Base-by-base conservation (phyloP, 2,888 invertebrate species). In the Campoplex capitator region DNA sequence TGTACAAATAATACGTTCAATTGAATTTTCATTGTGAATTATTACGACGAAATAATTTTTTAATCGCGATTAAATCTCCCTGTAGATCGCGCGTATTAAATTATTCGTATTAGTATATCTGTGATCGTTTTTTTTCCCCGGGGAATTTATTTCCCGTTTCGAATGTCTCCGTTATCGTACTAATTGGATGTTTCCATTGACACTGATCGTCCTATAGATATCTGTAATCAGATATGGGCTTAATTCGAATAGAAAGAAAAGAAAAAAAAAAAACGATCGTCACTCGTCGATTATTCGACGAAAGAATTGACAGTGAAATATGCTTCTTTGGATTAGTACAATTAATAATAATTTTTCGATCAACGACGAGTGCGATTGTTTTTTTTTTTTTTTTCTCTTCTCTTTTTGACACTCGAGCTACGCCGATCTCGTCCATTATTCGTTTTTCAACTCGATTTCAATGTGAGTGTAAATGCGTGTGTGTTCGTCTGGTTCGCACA, bases 151-250 rank as follows among this genome's bases (percentile, higher is more conserved):
- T 62, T n/a, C 73, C 28, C 68, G 1, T 28, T 68, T 54, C 74
- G 51, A 81, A 62, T 78, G 28, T 84, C 76, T 81, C 74, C 84
- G 86, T 78, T 75, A 76, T 75, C 73, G 70, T 76, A 74, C 67
- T 51, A 58, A 81, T 38, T 82, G 81, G 54, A 87, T 87, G 84
- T 84, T 75, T 75, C 76, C 82, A 71, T 84, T 68, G 70, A 78
- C 74, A 62, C 58, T 62, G 38, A 81, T 77, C 48, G 67, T 81
- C 67, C 48, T 70, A 67, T 70, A 67, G 81, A 32, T 73, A 83
- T 23, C 51, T 32, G 23, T 82, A 75, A 58, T 67, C 62, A 45
- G 48, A 73, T 35, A 38, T 48, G 32, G 56, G 56, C 82, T 45
- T 16, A 16, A 76, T 70, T 68, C 70, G 9, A n/a, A 70, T 32